Conservation (phyloP, 2,797 vertebrate genomes). For the Gadopsis marmoratus region DNA sequence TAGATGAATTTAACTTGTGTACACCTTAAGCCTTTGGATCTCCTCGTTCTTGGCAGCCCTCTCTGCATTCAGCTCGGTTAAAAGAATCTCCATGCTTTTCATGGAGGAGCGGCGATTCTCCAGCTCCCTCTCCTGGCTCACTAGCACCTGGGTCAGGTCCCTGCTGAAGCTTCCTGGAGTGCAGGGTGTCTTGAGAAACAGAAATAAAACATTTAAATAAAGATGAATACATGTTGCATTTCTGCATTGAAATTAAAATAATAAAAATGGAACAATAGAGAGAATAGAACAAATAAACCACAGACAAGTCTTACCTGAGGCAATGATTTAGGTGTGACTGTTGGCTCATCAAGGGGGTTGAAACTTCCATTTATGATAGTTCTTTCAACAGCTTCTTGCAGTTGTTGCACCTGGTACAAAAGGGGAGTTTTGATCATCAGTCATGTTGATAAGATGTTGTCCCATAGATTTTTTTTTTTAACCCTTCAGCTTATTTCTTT, state of each 20-base stretch:
- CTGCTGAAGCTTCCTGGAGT: constrained; percentile 88
- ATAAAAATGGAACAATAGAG: not conserved
- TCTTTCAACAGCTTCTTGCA: constrained; percentile 75
- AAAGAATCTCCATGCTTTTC: constrained; percentile 90
- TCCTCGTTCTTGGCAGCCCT: constrained; percentile 91
- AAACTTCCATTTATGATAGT: constrained; percentile 59
- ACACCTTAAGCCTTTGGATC: constrained; percentile 93
- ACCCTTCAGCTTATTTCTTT: not conserved
- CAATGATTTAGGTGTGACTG: constrained; percentile 74
- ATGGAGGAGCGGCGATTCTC: constrained; percentile 89
- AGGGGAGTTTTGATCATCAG: not conserved
- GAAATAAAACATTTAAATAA: not conserved
- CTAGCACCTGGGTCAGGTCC: constrained; percentile 87
- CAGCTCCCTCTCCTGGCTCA: constrained; percentile 91
- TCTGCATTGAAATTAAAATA: not conserved
- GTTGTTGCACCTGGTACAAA: constrained; percentile 73
- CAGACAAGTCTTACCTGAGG: constrained; percentile 67
- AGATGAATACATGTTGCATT: not conserved
- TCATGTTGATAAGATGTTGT: not conserved
- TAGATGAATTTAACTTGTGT: not conserved
- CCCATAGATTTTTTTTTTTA: not conserved
- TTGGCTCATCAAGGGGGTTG: constrained; percentile 35
- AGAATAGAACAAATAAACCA: not conserved
- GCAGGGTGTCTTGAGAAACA: constrained; percentile 84
- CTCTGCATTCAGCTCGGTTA: constrained; percentile 91